Evolutionary conservation across 2,797 vertebrate genomes (phyloP), one percentile per base, ranked within the genome.

Genomic region (Manis crassicaudata): DNA sequence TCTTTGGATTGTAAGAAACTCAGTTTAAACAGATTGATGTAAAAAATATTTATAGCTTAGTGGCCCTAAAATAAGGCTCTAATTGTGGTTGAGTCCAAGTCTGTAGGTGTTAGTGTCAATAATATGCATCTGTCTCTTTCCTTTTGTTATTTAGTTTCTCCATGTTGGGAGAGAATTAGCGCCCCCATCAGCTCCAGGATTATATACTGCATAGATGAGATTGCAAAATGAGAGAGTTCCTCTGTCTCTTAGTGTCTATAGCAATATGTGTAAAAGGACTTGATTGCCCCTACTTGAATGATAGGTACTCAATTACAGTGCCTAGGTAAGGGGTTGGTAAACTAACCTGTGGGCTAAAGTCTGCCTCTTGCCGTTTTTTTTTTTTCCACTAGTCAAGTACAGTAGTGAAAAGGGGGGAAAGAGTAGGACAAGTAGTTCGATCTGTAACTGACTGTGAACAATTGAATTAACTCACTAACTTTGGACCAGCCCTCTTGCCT

Each of bases 131-230:
- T 56, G 17, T 67, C 56, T 68, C 8, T 97, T 86, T 96, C 32
- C 77, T 94, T 77, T 90, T 23, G 11, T 81, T 94, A 56, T 11
- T 79, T 96, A n/a, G 20, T 92, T 94, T 94, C 63, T 94, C 62
- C 25, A 9, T 79, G 7, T 75, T 96, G 63, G 52, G 52, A 80
- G 35, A 93, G 23, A 62, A 32, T 86, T 83, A 35, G 37, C 18
- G n/a, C 18, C 23, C 9, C 54, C 76, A 29, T 92, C 18, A 84
- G 6, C 40, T 94, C 17, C 13, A 77, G 79, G 50, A 63, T 90
- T 90, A 85, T 92, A 14, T 92, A n/a, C 88, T 80, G 52, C 23
- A 1, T 87, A 87, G 35, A 75, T 92, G 37, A 80, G 43, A 75
- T 76, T 60, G 40, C 46, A 93, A 70, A 95, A 65, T 29, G 17